Evolutionary conservation across 92 coral and sea anemone genomes (phyloP).

Genomic region (Epizoanthus illoricatus): DNA sequence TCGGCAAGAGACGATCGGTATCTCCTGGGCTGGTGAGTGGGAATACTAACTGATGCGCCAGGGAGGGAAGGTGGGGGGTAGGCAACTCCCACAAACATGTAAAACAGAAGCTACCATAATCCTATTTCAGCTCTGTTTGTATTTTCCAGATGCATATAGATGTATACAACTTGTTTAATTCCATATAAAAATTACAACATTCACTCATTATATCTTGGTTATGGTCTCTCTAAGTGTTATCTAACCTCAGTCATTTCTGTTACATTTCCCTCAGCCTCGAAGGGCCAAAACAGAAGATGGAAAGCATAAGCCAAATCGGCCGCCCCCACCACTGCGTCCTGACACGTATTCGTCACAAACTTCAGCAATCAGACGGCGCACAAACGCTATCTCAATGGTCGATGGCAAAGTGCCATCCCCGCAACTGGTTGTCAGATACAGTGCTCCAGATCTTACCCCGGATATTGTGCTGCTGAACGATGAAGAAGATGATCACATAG

Average conservation of each 20-base stretch:
- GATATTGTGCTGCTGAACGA: slow-evolving; percentile 31
- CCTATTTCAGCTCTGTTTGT: too few species aligned
- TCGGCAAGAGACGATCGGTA: slow-evolving; percentile 60
- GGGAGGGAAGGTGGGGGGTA: not conserved
- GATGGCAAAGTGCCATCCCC: slow-evolving; percentile 38
- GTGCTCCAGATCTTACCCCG: slow-evolving; percentile 59
- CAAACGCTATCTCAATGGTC: slow-evolving; percentile 66
- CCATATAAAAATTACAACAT: too few species aligned
- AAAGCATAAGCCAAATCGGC: slow-evolving; percentile 54
- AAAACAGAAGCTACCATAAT: too few species aligned
- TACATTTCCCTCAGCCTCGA: slow-evolving; percentile 28
- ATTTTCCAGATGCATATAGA: too few species aligned
- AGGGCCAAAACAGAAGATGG: slow-evolving; percentile 45
- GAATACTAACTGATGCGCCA: not conserved
- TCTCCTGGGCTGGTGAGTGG: slow-evolving; percentile 57
- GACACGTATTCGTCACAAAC: slow-evolving; percentile 45
- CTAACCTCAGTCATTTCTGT: not conserved
- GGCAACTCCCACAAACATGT: too few species aligned
- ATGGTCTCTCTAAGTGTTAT: too few species aligned
- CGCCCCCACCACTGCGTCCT: slow-evolving; percentile 84
- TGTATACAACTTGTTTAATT: too few species aligned
- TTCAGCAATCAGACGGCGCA: slow-evolving; percentile 59
- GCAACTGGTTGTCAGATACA: slow-evolving; percentile 43
- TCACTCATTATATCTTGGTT: too few species aligned
- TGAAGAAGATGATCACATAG: not conserved